phyloP scores from a whole-genome alignment of 2,113 vertebrate species.

The Chelonoidis abingdonii region DNA sequence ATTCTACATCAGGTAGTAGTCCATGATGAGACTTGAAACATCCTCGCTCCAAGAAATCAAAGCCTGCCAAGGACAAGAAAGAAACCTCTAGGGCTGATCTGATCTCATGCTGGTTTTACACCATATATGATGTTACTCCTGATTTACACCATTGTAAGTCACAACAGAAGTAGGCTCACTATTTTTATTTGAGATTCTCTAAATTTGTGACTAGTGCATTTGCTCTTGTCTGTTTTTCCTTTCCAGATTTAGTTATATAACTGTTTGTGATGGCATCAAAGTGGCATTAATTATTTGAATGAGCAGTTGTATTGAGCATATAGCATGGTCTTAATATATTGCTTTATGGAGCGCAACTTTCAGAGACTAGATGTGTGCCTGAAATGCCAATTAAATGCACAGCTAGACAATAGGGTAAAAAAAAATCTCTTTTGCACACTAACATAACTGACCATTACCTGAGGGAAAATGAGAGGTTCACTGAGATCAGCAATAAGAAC shows the following conservation, averaged over 20 bases:
- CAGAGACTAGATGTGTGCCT: neutral
- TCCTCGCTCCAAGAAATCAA: neutral
- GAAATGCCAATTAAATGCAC: neutral
- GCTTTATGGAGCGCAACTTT: neutral
- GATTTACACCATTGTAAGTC: neutral
- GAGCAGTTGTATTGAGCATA: neutral
- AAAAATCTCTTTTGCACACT: neutral
- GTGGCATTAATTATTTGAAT: neutral
- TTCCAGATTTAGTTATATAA: neutral
- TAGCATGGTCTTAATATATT: neutral
- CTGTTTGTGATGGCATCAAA: neutral
- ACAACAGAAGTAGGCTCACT: neutral
- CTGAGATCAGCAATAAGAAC: neutral
- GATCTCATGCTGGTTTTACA: neutral
- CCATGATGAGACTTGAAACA: neutral
- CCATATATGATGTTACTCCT: neutral
- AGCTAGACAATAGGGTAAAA: neutral
- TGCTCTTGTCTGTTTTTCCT: neutral
- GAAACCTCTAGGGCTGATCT: neutral
- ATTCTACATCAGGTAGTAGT: neutral
- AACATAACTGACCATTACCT: neutral
- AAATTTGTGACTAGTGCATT: neutral
- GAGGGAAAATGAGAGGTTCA: neutral
- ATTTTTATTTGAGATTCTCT: neutral
- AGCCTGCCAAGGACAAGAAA: neutral